Conservation (phyloP, 2,888 invertebrate species). For the Meghimatium bilineatum region DNA sequence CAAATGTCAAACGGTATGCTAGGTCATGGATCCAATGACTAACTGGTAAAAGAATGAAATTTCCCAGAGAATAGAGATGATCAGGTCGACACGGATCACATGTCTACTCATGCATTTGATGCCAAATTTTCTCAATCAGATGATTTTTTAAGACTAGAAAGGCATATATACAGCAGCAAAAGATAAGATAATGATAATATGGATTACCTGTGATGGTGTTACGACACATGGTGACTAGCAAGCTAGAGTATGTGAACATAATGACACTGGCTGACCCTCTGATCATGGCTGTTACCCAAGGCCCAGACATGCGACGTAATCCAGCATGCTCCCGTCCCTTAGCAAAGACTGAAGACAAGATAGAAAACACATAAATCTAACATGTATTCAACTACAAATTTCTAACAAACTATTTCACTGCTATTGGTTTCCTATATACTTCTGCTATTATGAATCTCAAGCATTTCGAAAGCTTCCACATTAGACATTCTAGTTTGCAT, state of each 20-base stretch:
- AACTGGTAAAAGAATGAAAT: no score
- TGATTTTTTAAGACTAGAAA: no score
- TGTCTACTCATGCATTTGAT: no score
- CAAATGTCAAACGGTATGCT: no score
- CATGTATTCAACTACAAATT: background rate
- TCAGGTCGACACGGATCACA: no score
- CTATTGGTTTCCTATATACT: background rate
- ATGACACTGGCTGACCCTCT: conserved; percentile 82
- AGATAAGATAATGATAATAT: no score
- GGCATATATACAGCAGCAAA: no score
- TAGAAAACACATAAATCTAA: background rate
- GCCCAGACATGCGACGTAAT: conserved; percentile 81
- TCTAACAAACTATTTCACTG: background rate
- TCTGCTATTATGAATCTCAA: background rate
- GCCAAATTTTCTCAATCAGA: no score
- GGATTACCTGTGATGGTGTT: conserved; percentile 79
- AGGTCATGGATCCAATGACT: no score
- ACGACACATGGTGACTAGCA: conserved; percentile 82
- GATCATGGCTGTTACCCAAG: conserved; percentile 80
- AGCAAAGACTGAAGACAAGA: conserved; percentile 78
- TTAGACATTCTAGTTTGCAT: no score
- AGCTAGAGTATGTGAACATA: conserved; percentile 81
- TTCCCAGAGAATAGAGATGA: no score
- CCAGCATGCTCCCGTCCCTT: conserved; percentile 81
- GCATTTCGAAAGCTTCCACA: no score